Evolutionary conservation across 2,797 vertebrate species (phyloP), one percentile per base, ranked within the genome.

Genomic region (Loris lydekkerianus): DNA sequence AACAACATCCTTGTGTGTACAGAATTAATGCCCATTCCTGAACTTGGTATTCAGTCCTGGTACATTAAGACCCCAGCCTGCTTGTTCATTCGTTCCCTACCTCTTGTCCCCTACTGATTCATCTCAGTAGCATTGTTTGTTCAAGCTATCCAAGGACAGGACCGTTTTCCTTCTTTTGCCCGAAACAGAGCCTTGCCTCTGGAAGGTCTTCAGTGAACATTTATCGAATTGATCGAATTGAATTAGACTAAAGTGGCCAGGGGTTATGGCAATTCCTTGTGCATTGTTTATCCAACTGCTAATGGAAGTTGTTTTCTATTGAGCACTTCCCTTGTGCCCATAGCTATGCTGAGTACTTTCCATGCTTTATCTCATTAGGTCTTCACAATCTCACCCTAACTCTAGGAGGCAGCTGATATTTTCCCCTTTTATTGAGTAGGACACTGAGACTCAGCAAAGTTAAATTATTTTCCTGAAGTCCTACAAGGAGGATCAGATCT

Each of bases 1-100:
- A 93, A 10, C 43, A 34, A 58, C 93, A 56, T 85, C 72, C 63
- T 21, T 27, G 8, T 72, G 46, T 89, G 56, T 75, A 58, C 23
- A 86, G 91, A 92, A 91, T 95, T 92, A 95, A 97, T 83, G 78
- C 21, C 91, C 23, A 7, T 77, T 86, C 70, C 82, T 84, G 70
- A 89, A 78, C 78, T 96, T 95, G 86, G 67, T 63, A 83, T 87
- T 95, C 80, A 77, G 61, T 86, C 17, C 49, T 76, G 15, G 11
- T 76, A 23, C n/a, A 73, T 91, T 87, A 89, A 53, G 91, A 93
- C 91, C 90, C 89, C 56, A 77, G n/a, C 75, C 75, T 92, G 58
- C 75, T 88, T 43, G 40, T 25, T 88, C 83, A 89, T 34, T 76
- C 3, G 2, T 53, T 25, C 37, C 60, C 53, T 76, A n/a, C 60